Evolutionary conservation across 2,888 invertebrate species (phyloP), one percentile per base, ranked within the genome.

Genomic region (Octodonta nipae): DNA sequence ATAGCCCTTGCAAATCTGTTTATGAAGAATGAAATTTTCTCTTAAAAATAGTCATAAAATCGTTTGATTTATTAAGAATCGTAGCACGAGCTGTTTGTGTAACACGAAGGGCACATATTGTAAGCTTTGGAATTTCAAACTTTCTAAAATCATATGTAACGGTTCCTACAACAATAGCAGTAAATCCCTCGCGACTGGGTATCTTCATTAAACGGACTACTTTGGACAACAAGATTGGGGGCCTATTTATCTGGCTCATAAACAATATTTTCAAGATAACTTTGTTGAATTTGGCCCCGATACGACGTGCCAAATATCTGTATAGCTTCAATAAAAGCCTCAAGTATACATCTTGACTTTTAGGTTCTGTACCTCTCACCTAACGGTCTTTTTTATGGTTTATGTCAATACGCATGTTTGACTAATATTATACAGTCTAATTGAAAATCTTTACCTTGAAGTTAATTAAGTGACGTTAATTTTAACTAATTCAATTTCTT

Each of bases 401-500:
- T 66, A 99, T 93, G 72, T 98, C 98, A 68, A 96, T 93, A 82
- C 96, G 98, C 98, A n/a, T n/a, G n/a, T n/a, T n/a, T n/a, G n/a
- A n/a, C n/a, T n/a, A n/a, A n/a, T n/a, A n/a, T n/a, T n/a, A n/a
- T n/a, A n/a, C n/a, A n/a, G n/a, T n/a, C n/a, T n/a, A n/a, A n/a
- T n/a, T n/a, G n/a, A n/a, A n/a, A n/a, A n/a, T n/a, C n/a, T n/a
- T n/a, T n/a, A n/a, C n/a, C n/a, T n/a, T n/a, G n/a, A n/a, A n/a
- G n/a, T n/a, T n/a, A n/a, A n/a, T n/a, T n/a, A n/a, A n/a, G n/a
- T n/a, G n/a, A n/a, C n/a, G n/a, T n/a, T n/a, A n/a, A n/a, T n/a
- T n/a, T n/a, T n/a, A n/a, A n/a, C n/a, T n/a, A n/a, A n/a, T n/a
- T n/a, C n/a, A n/a, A n/a, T n/a, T n/a, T n/a, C n/a, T n/a, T n/a